Percentiles rank a stretch among this genome's conserved stretches.
phyloP scores from a whole-genome alignment of 2,113 vertebrate genomes.

The Phalacrocorax pelagicus region DNA sequence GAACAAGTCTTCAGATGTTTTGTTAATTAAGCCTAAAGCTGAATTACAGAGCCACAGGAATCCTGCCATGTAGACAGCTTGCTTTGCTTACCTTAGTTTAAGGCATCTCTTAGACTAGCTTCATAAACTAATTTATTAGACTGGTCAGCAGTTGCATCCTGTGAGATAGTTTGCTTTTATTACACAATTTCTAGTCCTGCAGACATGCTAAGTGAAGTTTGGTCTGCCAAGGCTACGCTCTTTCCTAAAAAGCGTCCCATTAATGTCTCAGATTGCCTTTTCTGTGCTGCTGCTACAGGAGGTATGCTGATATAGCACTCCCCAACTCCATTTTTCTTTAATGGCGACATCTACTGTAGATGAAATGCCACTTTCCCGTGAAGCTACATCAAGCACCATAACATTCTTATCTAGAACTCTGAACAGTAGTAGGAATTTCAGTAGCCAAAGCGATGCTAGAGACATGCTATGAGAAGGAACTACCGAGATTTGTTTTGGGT shows the following conservation, averaged over 20 bases:
- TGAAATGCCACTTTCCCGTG: neutral
- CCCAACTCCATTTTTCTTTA: neutral
- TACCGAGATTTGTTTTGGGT: rapidly evolving
- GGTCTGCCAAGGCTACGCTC: neutral
- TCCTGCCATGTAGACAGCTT: neutral
- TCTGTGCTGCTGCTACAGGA: neutral
- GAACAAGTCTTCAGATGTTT: neutral
- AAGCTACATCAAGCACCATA: neutral
- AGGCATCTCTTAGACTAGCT: neutral
- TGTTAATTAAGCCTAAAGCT: neutral
- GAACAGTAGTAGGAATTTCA: neutral
- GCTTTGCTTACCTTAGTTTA: neutral
- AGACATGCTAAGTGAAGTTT: neutral
- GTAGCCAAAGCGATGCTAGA: neutral
- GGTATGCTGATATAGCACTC: neutral
- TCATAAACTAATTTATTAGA: neutral
- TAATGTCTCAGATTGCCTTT: neutral
- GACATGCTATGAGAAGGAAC: neutral
- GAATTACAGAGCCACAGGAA: neutral
- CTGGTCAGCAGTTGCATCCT: neutral
- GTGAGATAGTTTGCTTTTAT: neutral
- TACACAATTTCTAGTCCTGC: neutral
- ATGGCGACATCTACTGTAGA: neutral
- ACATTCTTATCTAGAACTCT: neutral
- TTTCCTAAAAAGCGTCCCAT: neutral